Percentiles rank a stretch among this genome's conserved stretches.
These are phyloP conservation scores for Garrulus glandarius DNA, from an alignment of 2,797 vertebrate species.

Conservation along the genomic window DNA sequence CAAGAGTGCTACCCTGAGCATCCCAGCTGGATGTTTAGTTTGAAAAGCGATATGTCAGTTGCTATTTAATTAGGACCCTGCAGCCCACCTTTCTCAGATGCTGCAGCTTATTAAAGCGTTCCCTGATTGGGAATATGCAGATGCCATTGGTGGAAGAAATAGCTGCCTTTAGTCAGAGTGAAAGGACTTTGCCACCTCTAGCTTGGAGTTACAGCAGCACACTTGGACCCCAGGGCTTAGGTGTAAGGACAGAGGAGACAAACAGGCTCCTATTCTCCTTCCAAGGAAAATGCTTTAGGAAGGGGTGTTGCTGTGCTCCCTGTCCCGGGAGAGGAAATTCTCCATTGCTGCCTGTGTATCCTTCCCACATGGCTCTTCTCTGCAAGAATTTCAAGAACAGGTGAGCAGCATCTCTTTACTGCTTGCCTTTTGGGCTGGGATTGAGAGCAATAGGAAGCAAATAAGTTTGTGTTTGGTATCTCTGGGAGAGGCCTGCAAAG, in stretches of 20 bases:
- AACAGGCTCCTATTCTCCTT: conserved; percentile 14
- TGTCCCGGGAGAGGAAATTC: background rate
- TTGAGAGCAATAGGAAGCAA: background rate
- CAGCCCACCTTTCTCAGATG: conserved; percentile 3
- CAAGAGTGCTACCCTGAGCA: background rate
- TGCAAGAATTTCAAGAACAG: background rate
- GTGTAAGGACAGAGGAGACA: background rate
- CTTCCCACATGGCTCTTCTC: background rate
- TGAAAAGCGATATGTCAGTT: conserved; percentile 3
- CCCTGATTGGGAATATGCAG: conserved; percentile 25
- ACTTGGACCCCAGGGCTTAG: background rate
- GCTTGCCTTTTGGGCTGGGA: background rate
- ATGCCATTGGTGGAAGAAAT: background rate
- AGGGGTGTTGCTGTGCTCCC: background rate
- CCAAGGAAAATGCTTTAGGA: background rate
- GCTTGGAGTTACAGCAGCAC: background rate
- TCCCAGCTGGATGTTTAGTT: conserved; percentile 37
- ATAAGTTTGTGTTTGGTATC: background rate
- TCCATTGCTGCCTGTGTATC: background rate
- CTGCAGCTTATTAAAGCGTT: background rate
- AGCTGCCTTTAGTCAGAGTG: background rate
- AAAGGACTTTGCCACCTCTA: background rate
- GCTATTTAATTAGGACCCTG: conserved; percentile 19
- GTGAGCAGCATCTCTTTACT: background rate
- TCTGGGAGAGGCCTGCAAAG: background rate